Evolutionary conservation across 2,888 invertebrate genomes (phyloP).

Genomic region (Volucella inanis): DNA sequence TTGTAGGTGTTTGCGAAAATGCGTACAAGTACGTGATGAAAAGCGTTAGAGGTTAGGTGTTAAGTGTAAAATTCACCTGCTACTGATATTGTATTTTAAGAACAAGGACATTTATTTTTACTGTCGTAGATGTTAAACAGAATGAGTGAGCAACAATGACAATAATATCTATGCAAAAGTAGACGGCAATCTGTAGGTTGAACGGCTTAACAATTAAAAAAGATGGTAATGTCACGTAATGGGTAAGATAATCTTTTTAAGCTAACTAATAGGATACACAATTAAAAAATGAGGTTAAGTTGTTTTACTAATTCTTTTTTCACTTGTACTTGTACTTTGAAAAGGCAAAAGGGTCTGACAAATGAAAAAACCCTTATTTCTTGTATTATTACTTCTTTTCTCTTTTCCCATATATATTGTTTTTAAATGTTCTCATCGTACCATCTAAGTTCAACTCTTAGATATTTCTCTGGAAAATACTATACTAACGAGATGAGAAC

Average conservation of each 20-base stretch:
- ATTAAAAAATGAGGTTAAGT: not conserved
- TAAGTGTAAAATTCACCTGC: slow-evolving; percentile 5
- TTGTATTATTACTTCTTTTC: too few relatives aligned
- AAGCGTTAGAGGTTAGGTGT: not conserved
- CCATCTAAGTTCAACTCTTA: too few relatives aligned
- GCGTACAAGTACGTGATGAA: not conserved
- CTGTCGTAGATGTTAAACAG: not conserved
- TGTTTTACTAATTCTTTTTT: too few relatives aligned
- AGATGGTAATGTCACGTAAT: not conserved
- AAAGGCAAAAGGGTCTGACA: too few relatives aligned
- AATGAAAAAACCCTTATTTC: too few relatives aligned
- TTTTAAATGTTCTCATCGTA: too few relatives aligned
- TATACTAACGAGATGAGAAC: too few relatives aligned
- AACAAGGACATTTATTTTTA: slow-evolving; percentile 33
- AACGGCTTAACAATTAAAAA: not conserved
- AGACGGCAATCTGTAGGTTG: not conserved
- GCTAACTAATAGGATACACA: not conserved
- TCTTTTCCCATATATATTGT: too few relatives aligned
- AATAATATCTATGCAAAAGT: not conserved
- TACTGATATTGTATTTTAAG: slow-evolving; percentile 24
- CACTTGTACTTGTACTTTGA: not conserved
- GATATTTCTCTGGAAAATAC: too few relatives aligned
- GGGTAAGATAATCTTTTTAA: not conserved
- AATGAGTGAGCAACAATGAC: not conserved
- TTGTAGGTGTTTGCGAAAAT: not conserved